Evolutionary conservation across 1,140 invertebrate genomes (phyloP), one percentile per base, ranked within the genome.

Genomic region (Drosophila grimshawi): DNA sequence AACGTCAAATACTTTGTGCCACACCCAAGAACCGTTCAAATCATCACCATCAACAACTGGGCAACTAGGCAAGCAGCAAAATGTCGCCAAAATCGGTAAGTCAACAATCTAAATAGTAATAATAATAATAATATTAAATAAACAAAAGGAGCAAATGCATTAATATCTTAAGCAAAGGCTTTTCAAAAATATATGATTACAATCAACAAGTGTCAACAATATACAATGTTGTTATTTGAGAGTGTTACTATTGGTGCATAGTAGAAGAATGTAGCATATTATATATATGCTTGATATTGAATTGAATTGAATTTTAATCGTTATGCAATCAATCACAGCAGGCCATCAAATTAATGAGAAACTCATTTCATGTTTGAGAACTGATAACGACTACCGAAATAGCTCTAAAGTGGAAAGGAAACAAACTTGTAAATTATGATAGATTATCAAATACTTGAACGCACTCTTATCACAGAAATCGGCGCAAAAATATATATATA

Each of bases 11-110:
- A 68, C 29, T 61, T 59, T 69, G 57, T 73, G 41, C 57, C 52
- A 77, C 52, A 77, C 37, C 45, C 45, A 37, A 49, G 27, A 46
- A 51, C 29, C 43, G 63, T 52, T 41, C 32, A 76, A 70, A 61
- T 66, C 56, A 19, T 19, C 19, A 19, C 57, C 62, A 75, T 43
- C 56, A 61, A 75, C 49, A 67, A 61, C 61, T 65, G 48, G 59
- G 71, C 61, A 63, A 80, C 59, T 70, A 80, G 69, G 83, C 65
- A 80, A 74, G 69, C 73, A 64, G 70, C 80, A 91, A 88, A 73
- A 91, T 91, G 89, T 89, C 89, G 72, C 89, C 83, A 60, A 91
- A 91, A 91, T 80, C 89, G 83, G 89, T 91, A 76, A 91, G 89
- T 82, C 3, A 32, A 39, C 4, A 49, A 2, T n/a, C 39, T 8